These are phyloP conservation scores for Siderastrea siderea DNA, from an alignment of 92 coral and sea anemone genomes.

Conservation along the genomic window DNA sequence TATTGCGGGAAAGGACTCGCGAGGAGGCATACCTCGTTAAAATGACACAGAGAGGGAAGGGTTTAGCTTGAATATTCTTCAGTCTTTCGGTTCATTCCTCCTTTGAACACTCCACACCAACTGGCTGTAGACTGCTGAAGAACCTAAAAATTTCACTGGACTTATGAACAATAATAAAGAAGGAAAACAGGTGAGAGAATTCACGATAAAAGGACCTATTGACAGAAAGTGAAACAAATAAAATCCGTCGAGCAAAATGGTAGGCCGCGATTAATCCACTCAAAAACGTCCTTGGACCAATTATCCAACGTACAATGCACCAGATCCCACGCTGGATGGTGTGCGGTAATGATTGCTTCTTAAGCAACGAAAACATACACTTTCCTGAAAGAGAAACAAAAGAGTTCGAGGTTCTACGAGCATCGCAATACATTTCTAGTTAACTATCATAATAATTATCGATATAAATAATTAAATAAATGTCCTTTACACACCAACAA, in stretches of 20 bases:
- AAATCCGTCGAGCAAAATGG: background rate
- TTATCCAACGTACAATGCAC: background rate
- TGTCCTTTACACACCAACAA: too few species aligned
- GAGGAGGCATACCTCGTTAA: background rate
- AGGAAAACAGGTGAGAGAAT: background rate
- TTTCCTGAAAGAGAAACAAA: conserved; percentile 12
- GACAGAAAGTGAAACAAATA: background rate
- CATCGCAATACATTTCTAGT: background rate
- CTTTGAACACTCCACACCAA: background rate
- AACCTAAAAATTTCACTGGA: background rate
- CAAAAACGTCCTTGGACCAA: background rate
- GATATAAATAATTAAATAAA: too few species aligned
- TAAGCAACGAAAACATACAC: conserved; percentile 86
- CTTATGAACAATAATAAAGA: background rate
- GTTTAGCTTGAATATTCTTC: background rate
- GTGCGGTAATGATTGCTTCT: conserved; percentile 8
- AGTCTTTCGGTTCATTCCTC: too few species aligned
- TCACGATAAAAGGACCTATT: background rate
- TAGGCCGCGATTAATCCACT: background rate
- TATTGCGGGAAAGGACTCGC: background rate
- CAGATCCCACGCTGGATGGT: background rate
- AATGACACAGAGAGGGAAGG: background rate
- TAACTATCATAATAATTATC: too few species aligned
- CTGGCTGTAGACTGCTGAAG: background rate
- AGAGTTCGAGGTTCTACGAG: background rate